Base-by-base conservation (phyloP, 1,140 invertebrate genomes). In the Phthorimaea operculella region DNA sequence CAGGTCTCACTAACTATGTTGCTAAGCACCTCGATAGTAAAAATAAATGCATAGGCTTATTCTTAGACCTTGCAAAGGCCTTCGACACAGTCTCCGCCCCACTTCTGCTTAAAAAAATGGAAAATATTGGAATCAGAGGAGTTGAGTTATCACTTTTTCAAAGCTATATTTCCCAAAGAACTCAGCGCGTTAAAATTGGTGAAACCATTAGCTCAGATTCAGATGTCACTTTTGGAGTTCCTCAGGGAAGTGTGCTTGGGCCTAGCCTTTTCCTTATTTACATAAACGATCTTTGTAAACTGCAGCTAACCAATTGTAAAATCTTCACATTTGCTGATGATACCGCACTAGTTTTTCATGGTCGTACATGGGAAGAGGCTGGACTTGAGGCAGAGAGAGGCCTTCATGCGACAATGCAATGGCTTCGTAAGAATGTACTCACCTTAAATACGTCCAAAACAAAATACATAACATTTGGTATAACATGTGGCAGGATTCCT, bases 51-150 rank as follows among this genome's bases (percentile, higher is more conserved):
- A 14, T 59, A 1, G 47, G 42, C 9, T 11, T 62, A 5, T 62
- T 59, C 16, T 47, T 62, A 10, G 57, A 62, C 36, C 39, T 62
- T 8, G 54, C n/a, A n/a, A n/a, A n/a, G n/a, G n/a, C n/a, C n/a
- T n/a, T n/a, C n/a, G n/a, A n/a, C n/a, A n/a, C n/a, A 48, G 12
- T 51, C 47, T 18, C 36, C 34, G 11, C 56, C 15, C 58, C 52
- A 18, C 28, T 6, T 4, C 28, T 55, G 11, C n/a, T 60, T 8
- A 17, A 10, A 33, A 54, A 52, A 16, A 28, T 59, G 10, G 57
- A 59, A 51, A 55, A 34, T 0, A 42, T 59, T n/a, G 57, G 52
- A 12, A 45, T 59, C 14, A 33, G 57, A 33, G 54, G 54, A 9
- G 39, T 18, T 21, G 48, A 21, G 28, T 28, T 51, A 7, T 33